Conservation (phyloP, 1,140 invertebrate species). For the Brachionus asplanchnoidis region DNA sequence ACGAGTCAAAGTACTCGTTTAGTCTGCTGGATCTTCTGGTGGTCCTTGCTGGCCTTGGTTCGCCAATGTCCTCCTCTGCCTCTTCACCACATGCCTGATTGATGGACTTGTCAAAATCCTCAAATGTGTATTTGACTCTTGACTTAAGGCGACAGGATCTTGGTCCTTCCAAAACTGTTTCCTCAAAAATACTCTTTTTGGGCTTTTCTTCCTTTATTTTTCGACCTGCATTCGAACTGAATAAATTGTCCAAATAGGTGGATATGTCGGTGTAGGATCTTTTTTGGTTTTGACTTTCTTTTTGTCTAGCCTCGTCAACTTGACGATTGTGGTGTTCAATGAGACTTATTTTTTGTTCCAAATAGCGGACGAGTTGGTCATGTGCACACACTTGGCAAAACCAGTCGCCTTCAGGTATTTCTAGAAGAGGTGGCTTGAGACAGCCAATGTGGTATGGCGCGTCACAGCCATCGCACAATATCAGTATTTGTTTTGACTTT, state of each 20-base stretch:
- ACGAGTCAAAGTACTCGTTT: background rate
- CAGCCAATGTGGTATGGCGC: slow-evolving; percentile 90
- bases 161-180: background rate
- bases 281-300: background rate
- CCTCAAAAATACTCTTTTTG: slow-evolving; percentile 9
- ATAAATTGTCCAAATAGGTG: background rate
- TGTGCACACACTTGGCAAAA: slow-evolving; percentile 84
- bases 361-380: background rate
- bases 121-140: slow-evolving; percentile 15
- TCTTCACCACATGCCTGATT: background rate
- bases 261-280: background rate
- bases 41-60: background rate
- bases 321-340: background rate
- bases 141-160: slow-evolving; percentile 2
- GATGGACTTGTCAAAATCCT: background rate
- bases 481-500: background rate
- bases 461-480: slow-evolving; percentile 88
- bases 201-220: background rate
- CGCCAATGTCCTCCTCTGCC: background rate
- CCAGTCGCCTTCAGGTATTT: slow-evolving; percentile 93
- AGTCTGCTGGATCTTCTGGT: background rate
- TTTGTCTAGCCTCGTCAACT: background rate
- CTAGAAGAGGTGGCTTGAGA: slow-evolving; percentile 77
- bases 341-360: background rate
- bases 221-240: background rate